A percentile compares a stretch with the other conserved stretches of the same genome.
Conservation (phyloP, 2,888 invertebrate genomes). For the Netelia fuscicornis region DNA sequence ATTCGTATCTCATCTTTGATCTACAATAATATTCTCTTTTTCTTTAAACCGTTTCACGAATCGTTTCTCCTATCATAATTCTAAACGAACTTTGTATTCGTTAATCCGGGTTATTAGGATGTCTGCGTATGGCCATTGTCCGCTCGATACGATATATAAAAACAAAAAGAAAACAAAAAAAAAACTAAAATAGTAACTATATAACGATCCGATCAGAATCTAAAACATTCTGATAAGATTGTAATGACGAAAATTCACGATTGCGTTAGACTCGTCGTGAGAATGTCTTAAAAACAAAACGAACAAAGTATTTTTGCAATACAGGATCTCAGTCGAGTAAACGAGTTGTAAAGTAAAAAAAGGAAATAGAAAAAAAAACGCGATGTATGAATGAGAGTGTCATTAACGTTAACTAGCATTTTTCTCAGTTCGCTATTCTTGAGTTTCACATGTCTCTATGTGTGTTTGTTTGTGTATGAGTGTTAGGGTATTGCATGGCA, state of each 20-base stretch:
- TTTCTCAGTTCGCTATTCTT: constrained; percentile 9
- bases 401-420: constrained; percentile 14
- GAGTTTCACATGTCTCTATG: constrained; percentile 10
- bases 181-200: constrained; percentile 9
- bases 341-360: constrained; percentile 22
- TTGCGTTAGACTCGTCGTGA: constrained; percentile 8
- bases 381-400: constrained; percentile 25
- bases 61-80: constrained; percentile 20
- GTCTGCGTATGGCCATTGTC: constrained; percentile 75
- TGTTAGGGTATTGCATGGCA: constrained; percentile 30
- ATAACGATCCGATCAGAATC: not conserved
- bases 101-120: constrained; percentile 34
- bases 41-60: not conserved
- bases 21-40: constrained; percentile 46
- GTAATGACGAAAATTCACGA: not conserved
- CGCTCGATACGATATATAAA: constrained; percentile 75
- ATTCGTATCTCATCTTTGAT: constrained; percentile 25
- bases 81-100: constrained; percentile 47
- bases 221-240: not conserved
- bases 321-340: constrained; percentile 52
- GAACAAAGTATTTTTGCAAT: constrained; percentile 44
- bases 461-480: not conserved
- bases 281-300: constrained; percentile 20
- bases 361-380: constrained; percentile 28
- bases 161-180: constrained; percentile 34